These are phyloP conservation scores for Eudemis profundana DNA, from an alignment of 2,888 invertebrate genomes.

Conservation along the genomic window DNA sequence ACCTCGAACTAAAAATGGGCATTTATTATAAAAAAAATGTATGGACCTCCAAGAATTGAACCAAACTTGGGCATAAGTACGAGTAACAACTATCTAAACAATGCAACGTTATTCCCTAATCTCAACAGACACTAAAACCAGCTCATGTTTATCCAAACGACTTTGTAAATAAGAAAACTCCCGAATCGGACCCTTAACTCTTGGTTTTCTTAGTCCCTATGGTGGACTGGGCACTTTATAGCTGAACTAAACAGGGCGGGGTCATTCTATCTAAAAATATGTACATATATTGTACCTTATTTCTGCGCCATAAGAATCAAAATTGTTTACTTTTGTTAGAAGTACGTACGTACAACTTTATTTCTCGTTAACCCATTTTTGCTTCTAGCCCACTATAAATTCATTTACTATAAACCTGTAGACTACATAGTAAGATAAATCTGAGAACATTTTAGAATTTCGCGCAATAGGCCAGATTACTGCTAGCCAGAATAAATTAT, in stretches of 20 bases:
- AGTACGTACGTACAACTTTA: conserved; percentile 13
- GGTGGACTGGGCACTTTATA: conserved; percentile 28
- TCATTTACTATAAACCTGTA: conserved; percentile 27
- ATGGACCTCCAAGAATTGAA: no score
- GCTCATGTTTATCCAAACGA: conserved; percentile 13
- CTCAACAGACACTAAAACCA: conserved; percentile 9
- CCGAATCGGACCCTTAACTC: conserved; percentile 24
- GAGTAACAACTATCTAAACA: background rate
- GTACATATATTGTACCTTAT: background rate
- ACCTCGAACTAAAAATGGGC: no score
- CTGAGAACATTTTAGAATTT: conserved; percentile 3
- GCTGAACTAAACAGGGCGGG: background rate
- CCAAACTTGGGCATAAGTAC: no score
- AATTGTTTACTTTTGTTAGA: conserved; percentile 5
- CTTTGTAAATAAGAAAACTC: conserved; percentile 24
- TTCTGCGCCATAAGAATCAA: background rate
- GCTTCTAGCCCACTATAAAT: conserved; percentile 23
- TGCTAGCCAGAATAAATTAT: no score
- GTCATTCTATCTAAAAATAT: conserved; percentile 11
- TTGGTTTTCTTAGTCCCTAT: conserved; percentile 20
- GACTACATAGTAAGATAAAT: conserved; percentile 9
- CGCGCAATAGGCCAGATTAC: conserved; percentile 5
- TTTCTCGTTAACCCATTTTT: conserved; percentile 35
- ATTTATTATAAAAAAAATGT: no score
- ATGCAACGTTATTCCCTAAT: background rate